Evolutionary conservation across 2,113 vertebrate species (phyloP).

Genomic region (Daboia siamensis): DNA sequence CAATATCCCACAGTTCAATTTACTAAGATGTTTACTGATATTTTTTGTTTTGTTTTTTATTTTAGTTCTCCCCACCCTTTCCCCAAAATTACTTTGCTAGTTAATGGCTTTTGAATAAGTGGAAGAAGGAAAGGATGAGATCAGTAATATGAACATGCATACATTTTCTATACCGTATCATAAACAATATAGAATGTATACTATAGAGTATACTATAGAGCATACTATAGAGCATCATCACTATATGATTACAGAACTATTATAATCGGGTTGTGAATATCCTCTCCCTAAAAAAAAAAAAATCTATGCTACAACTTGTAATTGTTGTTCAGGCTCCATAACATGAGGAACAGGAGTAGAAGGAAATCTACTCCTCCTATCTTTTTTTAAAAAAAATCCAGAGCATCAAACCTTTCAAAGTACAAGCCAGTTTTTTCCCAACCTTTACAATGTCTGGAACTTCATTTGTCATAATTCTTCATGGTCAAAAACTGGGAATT

Average conservation of each 20-base stretch:
- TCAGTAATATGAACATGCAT: constrained; percentile 36
- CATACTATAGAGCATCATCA: not conserved
- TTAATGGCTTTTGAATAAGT: constrained; percentile 62
- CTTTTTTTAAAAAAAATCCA: not conserved
- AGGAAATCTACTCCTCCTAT: not conserved
- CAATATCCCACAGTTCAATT: constrained; percentile 62
- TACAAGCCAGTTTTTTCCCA: not conserved
- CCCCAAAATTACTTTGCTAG: constrained; percentile 59
- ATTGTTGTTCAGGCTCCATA: not conserved
- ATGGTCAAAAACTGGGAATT: not conserved
- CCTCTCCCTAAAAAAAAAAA: not conserved
- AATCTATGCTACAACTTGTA: not conserved
- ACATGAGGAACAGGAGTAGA: not conserved
- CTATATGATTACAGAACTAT: not conserved
- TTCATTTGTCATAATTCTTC: not conserved
- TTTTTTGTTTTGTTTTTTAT: constrained; percentile 35
- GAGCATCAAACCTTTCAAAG: not conserved
- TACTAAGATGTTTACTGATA: constrained; percentile 51
- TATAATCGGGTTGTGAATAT: not conserved
- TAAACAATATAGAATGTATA: not conserved
- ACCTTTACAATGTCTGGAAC: not conserved
- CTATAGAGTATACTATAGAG: not conserved
- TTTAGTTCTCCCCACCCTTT: not conserved
- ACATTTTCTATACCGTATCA: not conserved
- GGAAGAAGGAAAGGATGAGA: constrained; percentile 44